These are phyloP conservation scores for Catamblyrhynchus diadema DNA, from an alignment of 2,797 vertebrate species.

Conservation along the genomic window DNA sequence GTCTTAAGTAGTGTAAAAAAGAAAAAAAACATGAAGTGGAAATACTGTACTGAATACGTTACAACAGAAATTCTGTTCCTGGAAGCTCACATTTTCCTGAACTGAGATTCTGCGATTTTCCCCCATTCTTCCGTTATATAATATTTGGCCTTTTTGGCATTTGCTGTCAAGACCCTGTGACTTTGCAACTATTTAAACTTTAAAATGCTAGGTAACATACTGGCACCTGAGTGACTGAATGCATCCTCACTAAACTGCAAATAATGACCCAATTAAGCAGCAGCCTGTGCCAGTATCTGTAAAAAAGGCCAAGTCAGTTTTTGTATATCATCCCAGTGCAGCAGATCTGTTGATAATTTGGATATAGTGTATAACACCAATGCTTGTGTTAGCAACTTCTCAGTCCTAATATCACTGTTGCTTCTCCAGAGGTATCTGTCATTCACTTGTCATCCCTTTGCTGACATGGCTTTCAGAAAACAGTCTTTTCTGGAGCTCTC, in stretches of 20 bases:
- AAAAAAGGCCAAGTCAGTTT: background rate
- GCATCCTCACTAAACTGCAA: background rate
- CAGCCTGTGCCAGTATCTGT: background rate
- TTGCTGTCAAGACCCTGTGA: background rate
- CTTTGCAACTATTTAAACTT: background rate
- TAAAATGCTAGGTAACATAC: background rate
- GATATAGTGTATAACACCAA: background rate
- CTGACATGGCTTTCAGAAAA: background rate
- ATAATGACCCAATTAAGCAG: background rate
- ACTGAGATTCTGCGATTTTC: background rate
- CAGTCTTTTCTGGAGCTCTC: background rate
- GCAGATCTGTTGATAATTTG: background rate
- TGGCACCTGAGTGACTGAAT: background rate
- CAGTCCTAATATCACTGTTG: fast-evolving
- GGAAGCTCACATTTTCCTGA: background rate
- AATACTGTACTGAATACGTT: background rate
- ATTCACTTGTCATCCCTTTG: background rate
- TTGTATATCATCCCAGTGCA: background rate
- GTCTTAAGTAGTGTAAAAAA: background rate
- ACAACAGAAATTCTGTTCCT: background rate
- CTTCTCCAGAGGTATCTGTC: background rate
- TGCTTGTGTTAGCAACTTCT: background rate
- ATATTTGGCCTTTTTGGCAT: background rate
- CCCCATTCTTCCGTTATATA: background rate
- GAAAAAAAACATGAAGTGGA: background rate